Evolutionary conservation across 1,140 invertebrate genomes (phyloP), one percentile per base, ranked within the genome.

Genomic region (Zaprionus camerounensis): DNA sequence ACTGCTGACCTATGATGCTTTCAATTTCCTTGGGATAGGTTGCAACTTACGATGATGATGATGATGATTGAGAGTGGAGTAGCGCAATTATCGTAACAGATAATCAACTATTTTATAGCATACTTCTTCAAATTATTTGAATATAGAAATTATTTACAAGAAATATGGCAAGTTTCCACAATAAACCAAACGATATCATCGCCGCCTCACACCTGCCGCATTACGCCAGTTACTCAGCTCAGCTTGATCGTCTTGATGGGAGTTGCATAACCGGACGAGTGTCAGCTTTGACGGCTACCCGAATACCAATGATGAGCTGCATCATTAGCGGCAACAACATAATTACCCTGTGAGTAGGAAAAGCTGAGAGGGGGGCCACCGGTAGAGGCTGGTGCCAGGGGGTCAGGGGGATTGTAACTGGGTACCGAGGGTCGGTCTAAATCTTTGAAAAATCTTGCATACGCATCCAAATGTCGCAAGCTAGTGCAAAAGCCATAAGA

Each of bases 261-360:
- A 67, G 57, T 87, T 87, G 78, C 84, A 81, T 87, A 87, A 87
- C 73, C 77, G 53, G 49, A 7, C 51, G 58, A 71, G 72, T 61
- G 59, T 57, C 71, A 75, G 55, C 65, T 66, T 74, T 46, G 62
- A 70, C 49, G 26, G 56, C 69, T 34, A 56, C 61, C 68, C 57
- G 11, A 51, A 51, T 62, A 55, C 44, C 59, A 36, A 88, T 84
- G 84, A 87, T 76, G 81, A 90, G 84, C 73, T 68, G 73, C 78
- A 71, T 80, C 78, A 88, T 87, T 84, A 87, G 80, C 36, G 74
- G 59, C 74, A 84, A 84, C 84, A 88, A 87, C 84, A 88, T 87
- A 88, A 87, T 87, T 84, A 81, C 71, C 65, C 74, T 75, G 84
- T 71, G 68, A 84, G 78, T 84, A 84, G 78, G 75, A 88, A 87